These are phyloP conservation scores for Drosophila niveifrons DNA, from an alignment of 2,888 invertebrate species.

Conservation along the genomic window DNA sequence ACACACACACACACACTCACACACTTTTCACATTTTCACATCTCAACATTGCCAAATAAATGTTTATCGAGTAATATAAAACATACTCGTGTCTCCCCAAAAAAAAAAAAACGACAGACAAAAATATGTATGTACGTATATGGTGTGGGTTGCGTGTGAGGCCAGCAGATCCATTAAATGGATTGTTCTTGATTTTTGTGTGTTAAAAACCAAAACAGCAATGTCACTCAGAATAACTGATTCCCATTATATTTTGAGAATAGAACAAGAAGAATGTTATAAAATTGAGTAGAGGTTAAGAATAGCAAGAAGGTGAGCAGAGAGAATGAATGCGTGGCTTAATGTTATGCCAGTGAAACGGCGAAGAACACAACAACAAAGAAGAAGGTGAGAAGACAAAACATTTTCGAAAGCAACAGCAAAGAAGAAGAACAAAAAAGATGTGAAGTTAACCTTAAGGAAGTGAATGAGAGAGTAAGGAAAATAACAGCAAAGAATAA, in stretches of 20 bases:
- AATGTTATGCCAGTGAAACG: not conserved
- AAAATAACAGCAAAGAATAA: too few relatives aligned
- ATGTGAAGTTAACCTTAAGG: too few relatives aligned
- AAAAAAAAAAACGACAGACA: not conserved
- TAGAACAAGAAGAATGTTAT: not conserved
- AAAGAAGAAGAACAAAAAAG: too few relatives aligned
- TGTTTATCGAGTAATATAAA: conserved; percentile 39
- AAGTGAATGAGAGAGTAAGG: too few relatives aligned
- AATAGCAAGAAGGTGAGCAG: not conserved
- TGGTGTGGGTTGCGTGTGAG: conserved; percentile 13
- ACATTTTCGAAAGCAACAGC: too few relatives aligned
- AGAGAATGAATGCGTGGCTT: not conserved
- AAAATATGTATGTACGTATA: too few relatives aligned
- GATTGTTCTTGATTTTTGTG: conserved; percentile 46
- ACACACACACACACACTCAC: conserved; percentile 20
- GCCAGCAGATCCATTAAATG: conserved; percentile 42
- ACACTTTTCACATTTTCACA: not conserved
- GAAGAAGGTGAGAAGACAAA: too few relatives aligned
- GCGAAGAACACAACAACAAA: too few relatives aligned
- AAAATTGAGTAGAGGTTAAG: not conserved
- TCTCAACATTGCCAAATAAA: conserved; percentile 35
- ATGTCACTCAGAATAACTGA: conserved; percentile 26
- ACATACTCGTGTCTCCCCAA: not conserved
- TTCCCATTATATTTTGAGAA: conserved; percentile 2
- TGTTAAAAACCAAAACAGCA: conserved; percentile 28